Evolutionary conservation across 1,140 invertebrate species (phyloP), one percentile per base, ranked within the genome.

Genomic region (Lycorma delicatula): DNA sequence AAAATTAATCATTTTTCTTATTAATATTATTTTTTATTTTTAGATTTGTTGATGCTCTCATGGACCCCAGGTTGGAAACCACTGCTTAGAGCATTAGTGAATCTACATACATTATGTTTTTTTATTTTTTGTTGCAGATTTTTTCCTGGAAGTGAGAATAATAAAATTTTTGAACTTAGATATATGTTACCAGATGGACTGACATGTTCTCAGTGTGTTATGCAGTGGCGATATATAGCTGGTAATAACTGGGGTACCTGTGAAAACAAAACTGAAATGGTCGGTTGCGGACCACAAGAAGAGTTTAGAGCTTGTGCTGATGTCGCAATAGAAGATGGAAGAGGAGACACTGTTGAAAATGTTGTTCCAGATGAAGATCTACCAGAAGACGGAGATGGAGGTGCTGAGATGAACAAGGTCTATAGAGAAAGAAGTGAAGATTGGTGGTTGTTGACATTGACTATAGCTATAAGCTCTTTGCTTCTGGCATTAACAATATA

Each of bases 261-360:
- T 65, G 76, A 75, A 22, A 82, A 89, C 64, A 85, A 84, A 1
- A 79, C 79, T 34, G 84, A 81, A 29, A 80, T 79, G 1, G 81
- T 91, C 1, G 88, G 88, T 1, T 93, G 89, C 67, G 90, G 90
- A 0, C 83, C 84, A 0, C 89, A 93, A 70, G 89, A 93, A 68
- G 87, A 91, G 67, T 94, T 93, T 67, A 78, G 90, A 7, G 84
- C 86, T 0, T 93, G 91, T 64, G 83, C 90, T 0, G 91, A 93
- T 66, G 82, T 93, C 11, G 74, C 79, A 1, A 85, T 94, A 18
- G 80, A 77, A 0, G 78, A 81, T 28, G 65, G 74, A 16, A 69
- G 64, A 49, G 46, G 63, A 59, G 62, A 66, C 13, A 70, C 67
- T n/a, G 50, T 62, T 12, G 59, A 58, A 22, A 34, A 31, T 23